Evolutionary conservation across 2,797 vertebrate genomes (phyloP), one percentile per base, ranked within the genome.

Genomic region (Chrysocyon brachyurus): DNA sequence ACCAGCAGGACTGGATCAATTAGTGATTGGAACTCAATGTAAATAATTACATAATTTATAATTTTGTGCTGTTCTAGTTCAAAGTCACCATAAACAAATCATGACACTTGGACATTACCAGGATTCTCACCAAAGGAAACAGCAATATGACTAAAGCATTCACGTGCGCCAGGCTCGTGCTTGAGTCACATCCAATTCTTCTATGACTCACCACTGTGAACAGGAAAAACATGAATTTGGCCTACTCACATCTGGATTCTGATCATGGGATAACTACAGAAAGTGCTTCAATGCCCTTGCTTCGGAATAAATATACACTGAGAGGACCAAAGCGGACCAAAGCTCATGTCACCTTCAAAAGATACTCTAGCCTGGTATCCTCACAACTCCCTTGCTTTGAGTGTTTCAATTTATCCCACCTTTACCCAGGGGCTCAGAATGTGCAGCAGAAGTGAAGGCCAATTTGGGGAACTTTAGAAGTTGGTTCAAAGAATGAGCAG

Each of bases 111-210:
- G 28, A 22, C 46, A 5, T 90, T 84, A 59, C 11, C 21, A 87
- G 64, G n/a, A 81, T 90, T 97, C 57, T 97, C 52, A 96, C 66
- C 75, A 87, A 84, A 90, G n/a, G 49, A 75, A 97, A 96, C 57
- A 85, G 3, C 1, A 10, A 49, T 52, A 57, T 72, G 49, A 96
- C 46, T 85, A 63, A 56, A 87, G 64, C 31, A 5, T 70, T 64
- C 70, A 57, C 12, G 3, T 56, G 66, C 6, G 15, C 49, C 21
- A 14, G n/a, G 33, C 31, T 92, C 28, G 12, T 92, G 66, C 84
- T 79, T 84, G 93, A 95, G 57, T 86, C 61, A 70, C 26, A 61
- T 73, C 64, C 46, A 70, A 4, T 59, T 70, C n/a, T 91, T 26
- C 26, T 31, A 52, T 87, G 89, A 91, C 21, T 97, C 90, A 92